Evolutionary conservation across 2,797 vertebrate species (phyloP).

Genomic region (Trachurus trachurus): DNA sequence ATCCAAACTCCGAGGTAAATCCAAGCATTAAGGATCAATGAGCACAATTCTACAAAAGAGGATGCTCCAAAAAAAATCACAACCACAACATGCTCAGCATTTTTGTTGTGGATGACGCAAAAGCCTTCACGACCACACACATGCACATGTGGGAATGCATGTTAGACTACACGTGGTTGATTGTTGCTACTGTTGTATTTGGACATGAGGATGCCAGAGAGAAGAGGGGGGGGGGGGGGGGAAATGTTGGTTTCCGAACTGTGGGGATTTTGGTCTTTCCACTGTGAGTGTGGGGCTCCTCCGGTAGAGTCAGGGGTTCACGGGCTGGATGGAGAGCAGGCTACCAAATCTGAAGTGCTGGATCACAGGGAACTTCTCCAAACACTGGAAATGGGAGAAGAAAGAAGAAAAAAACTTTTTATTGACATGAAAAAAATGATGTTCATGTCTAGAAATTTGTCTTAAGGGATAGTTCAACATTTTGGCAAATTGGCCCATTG

Average conservation of each 20-base stretch:
- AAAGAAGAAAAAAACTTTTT: neutral
- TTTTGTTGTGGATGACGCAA: constrained; percentile 37
- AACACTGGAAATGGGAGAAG: constrained; percentile 85
- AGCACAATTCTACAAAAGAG: constrained; percentile 10
- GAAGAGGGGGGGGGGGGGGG: constrained; percentile 13
- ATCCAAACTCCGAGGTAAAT: constrained; percentile 33
- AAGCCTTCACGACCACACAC: constrained; percentile 48
- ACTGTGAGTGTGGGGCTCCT: constrained; percentile 20
- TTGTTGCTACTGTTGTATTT: constrained; percentile 49
- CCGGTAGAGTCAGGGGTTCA: constrained; percentile 85
- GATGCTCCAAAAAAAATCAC: constrained; percentile 37
- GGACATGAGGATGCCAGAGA: constrained; percentile 28
- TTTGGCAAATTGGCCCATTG: no score
- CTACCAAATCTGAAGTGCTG: constrained; percentile 99
- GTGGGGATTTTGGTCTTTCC: constrained; percentile 63
- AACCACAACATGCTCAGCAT: constrained; percentile 43
- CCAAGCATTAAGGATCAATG: constrained; percentile 31
- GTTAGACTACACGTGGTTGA: constrained; percentile 40
- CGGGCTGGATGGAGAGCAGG: constrained; percentile 95
- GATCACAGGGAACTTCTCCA: constrained; percentile 99
- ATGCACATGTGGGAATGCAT: constrained; percentile 29
- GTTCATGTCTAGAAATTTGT: neutral
- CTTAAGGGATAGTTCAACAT: neutral
- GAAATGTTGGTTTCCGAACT: constrained; percentile 26
- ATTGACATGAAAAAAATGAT: neutral